Evolutionary conservation across 2,797 vertebrate species (phyloP).

Genomic region (Cercopithecus neglectus): DNA sequence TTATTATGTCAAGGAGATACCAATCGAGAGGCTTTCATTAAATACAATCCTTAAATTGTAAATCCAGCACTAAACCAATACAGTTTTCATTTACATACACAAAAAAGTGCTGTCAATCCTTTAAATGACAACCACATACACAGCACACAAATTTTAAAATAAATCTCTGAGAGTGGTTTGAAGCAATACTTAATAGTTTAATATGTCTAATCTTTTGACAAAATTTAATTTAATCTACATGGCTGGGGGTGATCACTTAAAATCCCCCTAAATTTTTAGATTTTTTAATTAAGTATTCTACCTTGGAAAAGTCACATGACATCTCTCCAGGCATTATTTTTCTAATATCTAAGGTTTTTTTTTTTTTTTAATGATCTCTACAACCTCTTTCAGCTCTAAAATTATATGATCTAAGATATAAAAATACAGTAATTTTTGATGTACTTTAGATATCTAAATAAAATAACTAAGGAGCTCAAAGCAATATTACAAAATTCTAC

Average conservation of each 20-base stretch:
- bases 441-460: neutral
- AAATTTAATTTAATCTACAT: neutral
- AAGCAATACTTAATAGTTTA: neutral
- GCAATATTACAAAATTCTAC: neutral
- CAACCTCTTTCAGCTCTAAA: neutral
- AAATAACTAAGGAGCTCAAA: neutral
- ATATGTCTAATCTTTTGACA: neutral
- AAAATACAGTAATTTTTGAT: neutral
- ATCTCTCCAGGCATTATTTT: neutral
- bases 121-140: neutral
- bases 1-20: neutral
- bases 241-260: neutral
- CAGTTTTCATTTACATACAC: neutral
- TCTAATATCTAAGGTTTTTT: neutral
- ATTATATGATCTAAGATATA: neutral
- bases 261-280: neutral
- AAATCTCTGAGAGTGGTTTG: neutral
- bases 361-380: neutral
- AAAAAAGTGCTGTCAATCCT: neutral
- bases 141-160: neutral
- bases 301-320: neutral
- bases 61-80: neutral
- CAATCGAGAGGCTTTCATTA: neutral
- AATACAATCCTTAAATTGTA: neutral
- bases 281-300: neutral